phyloP scores from a whole-genome alignment of 2,888 invertebrate species.

The Thyatira batis region DNA sequence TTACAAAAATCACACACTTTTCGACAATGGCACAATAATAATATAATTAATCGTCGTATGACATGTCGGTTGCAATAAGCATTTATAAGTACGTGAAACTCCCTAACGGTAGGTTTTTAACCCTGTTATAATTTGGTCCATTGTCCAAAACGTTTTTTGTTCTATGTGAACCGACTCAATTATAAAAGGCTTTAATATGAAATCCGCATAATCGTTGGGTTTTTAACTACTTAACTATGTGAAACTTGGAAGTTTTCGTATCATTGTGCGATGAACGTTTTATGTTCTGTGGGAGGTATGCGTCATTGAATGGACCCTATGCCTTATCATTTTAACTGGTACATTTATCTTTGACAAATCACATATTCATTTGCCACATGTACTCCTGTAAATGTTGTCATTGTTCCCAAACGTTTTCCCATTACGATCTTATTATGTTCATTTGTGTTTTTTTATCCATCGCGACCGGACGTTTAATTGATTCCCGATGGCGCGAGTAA shows the following conservation, averaged over 20 bases:
- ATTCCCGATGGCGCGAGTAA: slow-evolving; percentile 58
- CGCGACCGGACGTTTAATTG: slow-evolving; percentile 67
- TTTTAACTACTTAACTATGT: slow-evolving; percentile 80
- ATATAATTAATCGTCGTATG: slow-evolving; percentile 74
- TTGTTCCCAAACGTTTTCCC: slow-evolving; percentile 49
- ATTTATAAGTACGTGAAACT: slow-evolving; percentile 78
- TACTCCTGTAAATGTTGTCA: slow-evolving; percentile 41
- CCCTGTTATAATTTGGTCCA: slow-evolving; percentile 78
- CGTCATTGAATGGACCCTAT: slow-evolving; percentile 23
- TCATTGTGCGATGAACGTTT: slow-evolving; percentile 66
- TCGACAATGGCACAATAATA: slow-evolving; percentile 48
- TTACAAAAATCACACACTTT: slow-evolving; percentile 39
- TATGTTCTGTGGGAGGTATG: slow-evolving; percentile 46
- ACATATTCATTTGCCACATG: slow-evolving; percentile 49
- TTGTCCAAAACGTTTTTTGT: slow-evolving; percentile 77
- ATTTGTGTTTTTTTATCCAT: slow-evolving; percentile 46
- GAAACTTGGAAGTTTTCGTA: slow-evolving; percentile 68
- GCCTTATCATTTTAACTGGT: background rate
- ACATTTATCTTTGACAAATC: slow-evolving; percentile 43
- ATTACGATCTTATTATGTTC: slow-evolving; percentile 48
- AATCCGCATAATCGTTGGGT: slow-evolving; percentile 77
- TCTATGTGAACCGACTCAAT: slow-evolving; percentile 81
- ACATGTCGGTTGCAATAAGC: slow-evolving; percentile 71
- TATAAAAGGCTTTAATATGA: slow-evolving; percentile 68
- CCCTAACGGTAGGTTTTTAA: slow-evolving; percentile 63